Percentiles rank a stretch among this genome's conserved stretches.
phyloP scores from a whole-genome alignment of 2,888 invertebrate species.

The Morpho helenor region DNA sequence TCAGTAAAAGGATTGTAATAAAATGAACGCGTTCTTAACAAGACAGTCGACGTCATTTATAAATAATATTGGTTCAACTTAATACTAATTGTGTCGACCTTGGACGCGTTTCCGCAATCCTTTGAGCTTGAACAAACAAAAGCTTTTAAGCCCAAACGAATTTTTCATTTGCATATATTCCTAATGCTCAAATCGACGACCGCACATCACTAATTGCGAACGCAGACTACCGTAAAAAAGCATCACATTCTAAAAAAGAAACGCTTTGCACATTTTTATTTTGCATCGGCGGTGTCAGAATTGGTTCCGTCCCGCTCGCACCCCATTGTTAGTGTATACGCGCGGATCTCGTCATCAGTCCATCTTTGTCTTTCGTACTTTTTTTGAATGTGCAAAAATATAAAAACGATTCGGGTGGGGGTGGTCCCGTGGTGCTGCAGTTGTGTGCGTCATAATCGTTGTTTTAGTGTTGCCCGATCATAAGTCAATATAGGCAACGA shows the following conservation, averaged over 20 bases:
- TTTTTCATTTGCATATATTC: conserved; percentile 61
- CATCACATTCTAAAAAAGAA: conserved; percentile 75
- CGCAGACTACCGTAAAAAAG: conserved; percentile 77
- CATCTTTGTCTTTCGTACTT: conserved; percentile 75
- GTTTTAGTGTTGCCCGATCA: conserved; percentile 75
- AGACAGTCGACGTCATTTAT: conserved; percentile 36
- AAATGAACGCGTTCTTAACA: conserved; percentile 47
- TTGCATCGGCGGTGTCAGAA: conserved; percentile 68
- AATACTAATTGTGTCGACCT: conserved; percentile 46
- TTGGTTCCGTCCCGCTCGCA: conserved; percentile 64
- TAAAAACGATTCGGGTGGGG: conserved; percentile 73
- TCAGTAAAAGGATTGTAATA: conserved; percentile 59
- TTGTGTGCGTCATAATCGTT: conserved; percentile 71
- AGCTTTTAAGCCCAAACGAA: conserved; percentile 45
- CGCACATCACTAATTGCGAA: conserved; percentile 77
- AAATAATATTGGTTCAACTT: conserved; percentile 27
- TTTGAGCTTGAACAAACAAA: conserved; percentile 42
- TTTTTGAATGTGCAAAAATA: conserved; percentile 78
- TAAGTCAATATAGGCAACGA: conserved; percentile 56
- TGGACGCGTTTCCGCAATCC: conserved; percentile 57
- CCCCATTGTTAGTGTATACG: conserved; percentile 57
- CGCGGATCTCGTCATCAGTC: conserved; percentile 69
- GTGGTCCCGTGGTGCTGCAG: conserved; percentile 55
- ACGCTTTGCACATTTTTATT: conserved; percentile 77
- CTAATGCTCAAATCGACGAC: conserved; percentile 63